These are phyloP conservation scores for Drosophila fungiperda DNA, from an alignment of 2,888 invertebrate species.

Conservation along the genomic window DNA sequence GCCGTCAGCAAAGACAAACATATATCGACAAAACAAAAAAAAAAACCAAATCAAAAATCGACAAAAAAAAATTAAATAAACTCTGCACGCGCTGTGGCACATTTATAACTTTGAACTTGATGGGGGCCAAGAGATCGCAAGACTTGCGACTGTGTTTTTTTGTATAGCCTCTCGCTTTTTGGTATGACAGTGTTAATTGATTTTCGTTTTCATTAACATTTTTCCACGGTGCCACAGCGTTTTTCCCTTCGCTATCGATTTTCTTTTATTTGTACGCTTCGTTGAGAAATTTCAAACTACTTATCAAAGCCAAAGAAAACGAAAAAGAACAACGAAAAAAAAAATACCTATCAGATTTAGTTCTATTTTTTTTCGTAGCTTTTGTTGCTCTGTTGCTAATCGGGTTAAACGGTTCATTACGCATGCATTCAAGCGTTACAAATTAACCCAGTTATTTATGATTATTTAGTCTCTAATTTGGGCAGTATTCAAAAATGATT, in stretches of 20 bases:
- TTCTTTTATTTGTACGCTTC: conserved; percentile 37
- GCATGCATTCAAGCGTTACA: conserved; percentile 79
- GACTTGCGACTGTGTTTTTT: conserved; percentile 27
- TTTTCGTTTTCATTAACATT: conserved; percentile 71
- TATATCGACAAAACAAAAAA: conserved; percentile 1
- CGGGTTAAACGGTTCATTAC: conserved; percentile 76
- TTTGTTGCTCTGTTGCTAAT: conserved; percentile 42
- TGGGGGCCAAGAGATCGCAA: conserved; percentile 48
- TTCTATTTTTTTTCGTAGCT: conserved; percentile 9
- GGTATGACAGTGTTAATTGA: conserved; percentile 77
- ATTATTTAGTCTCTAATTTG: conserved; percentile 66
- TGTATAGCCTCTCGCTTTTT: conserved; percentile 27
- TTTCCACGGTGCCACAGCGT: conserved; percentile 13
- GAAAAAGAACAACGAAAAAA: conserved; percentile 7
- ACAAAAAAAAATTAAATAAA: conserved; percentile 60
- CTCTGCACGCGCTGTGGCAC: conserved; percentile 62
- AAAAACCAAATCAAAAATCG: conserved; percentile 44
- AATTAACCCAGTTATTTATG: conserved; percentile 82
- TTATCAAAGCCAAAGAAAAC: conserved; percentile 23
- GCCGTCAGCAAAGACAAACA: conserved; percentile 50
- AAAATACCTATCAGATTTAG: conserved; percentile 12
- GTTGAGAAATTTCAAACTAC: conserved; percentile 43
- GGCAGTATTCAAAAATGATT: conserved; percentile 62
- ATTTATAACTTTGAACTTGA: conserved; percentile 83
- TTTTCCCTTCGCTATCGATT: conserved; percentile 5